phyloP scores from a whole-genome alignment of 2,113 vertebrate species.

The Alaudala cheleensis region DNA sequence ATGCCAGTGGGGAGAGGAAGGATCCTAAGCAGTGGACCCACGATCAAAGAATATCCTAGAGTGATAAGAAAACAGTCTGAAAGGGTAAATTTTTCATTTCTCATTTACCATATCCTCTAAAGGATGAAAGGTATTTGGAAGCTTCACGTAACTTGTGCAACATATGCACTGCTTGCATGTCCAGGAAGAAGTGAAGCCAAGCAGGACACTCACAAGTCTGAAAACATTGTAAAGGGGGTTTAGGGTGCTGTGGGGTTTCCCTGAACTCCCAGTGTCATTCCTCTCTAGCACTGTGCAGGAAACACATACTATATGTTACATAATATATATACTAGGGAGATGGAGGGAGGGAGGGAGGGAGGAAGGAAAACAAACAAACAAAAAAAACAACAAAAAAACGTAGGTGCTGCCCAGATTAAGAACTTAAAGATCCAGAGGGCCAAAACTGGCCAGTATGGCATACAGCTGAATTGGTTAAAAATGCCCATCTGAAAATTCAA shows the following conservation, averaged over 20 bases:
- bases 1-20: neutral
- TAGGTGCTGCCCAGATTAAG: neutral
- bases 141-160: neutral
- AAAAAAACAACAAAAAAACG: neutral
- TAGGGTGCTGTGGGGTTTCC: neutral
- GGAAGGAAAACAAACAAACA: neutral
- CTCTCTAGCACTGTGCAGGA: neutral
- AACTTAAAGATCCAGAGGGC: neutral
- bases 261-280: neutral
- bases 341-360: no score
- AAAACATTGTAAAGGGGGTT: neutral
- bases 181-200: neutral
- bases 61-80: neutral
- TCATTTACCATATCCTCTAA: neutral
- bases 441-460: neutral
- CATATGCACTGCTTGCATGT: neutral
- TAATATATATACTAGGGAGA: neutral
- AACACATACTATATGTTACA: neutral
- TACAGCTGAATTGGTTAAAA: neutral
- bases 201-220: neutral
- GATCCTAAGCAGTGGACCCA: neutral
- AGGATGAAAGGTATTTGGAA: neutral
- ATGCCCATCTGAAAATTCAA: neutral
- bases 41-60: neutral
- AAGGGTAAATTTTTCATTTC: neutral